Evolutionary conservation across 2,797 vertebrate species (phyloP).

Genomic region (Threskiornis aethiopicus): DNA sequence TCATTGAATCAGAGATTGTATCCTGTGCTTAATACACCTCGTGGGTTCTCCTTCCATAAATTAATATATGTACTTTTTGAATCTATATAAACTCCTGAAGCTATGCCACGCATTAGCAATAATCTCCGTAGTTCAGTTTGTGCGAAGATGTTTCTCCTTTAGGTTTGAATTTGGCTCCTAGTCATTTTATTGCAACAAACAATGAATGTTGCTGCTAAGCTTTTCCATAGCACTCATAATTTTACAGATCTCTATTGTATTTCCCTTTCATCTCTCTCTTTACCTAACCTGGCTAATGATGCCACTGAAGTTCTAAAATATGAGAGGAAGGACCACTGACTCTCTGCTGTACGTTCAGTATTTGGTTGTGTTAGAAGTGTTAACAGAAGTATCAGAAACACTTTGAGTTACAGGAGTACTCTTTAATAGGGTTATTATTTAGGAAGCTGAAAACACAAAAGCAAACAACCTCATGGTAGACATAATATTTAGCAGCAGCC

Average conservation of each 20-base stretch:
- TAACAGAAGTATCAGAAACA: background rate
- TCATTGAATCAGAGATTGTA: background rate
- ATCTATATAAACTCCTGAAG: background rate
- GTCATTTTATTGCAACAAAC: background rate
- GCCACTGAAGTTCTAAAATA: background rate
- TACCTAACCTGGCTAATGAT: background rate
- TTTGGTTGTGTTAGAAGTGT: background rate
- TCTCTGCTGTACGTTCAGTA: background rate
- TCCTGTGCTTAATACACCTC: background rate
- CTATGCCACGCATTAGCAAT: background rate
- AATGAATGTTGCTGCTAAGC: background rate
- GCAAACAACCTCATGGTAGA: background rate
- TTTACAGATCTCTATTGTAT: background rate
- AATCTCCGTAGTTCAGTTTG: background rate
- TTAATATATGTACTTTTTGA: background rate
- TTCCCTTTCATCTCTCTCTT: background rate
- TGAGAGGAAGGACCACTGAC: background rate
- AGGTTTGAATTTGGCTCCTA: background rate
- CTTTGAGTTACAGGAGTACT: background rate
- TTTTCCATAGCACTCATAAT: background rate
- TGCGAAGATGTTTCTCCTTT: background rate
- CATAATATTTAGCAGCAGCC: background rate
- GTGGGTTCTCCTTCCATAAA: background rate
- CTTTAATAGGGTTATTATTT: background rate
- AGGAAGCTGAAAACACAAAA: background rate